Base-by-base conservation (phyloP, 1,140 invertebrate species). In the Bombus fervidus region DNA sequence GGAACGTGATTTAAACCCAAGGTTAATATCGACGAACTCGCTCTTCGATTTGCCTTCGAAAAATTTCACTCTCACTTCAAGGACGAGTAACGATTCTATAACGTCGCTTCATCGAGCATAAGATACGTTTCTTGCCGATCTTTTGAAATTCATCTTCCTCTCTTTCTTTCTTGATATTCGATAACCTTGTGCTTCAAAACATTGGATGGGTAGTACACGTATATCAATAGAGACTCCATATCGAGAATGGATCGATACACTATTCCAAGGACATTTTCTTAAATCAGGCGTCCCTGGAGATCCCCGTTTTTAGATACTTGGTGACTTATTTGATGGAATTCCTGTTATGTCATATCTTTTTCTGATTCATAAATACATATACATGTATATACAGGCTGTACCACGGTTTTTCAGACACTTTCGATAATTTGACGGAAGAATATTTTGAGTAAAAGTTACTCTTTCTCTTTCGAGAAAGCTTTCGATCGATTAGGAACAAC, bases 11-110 rank as follows among this genome's bases (percentile, higher is more conserved):
- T 12, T 15, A 18, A n/a, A 43, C 10, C 28, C 22, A 9, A 25
- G 3, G 37, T 37, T 37, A 37, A 37, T 57, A 22, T 6, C 22
- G 47, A 53, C 8, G 3, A 34, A 41, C 22, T 5, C 31, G 31
- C 13, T 12, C 73, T 82, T 57, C 37, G 4, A 31, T 31, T 64
- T 43, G 6, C 1, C 37, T 53, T 39, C 12, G 28, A 15, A 31
- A 28, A 69, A 53, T 83, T 77, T 69, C 37, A 69, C 47, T 77
- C 3, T 78, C 34, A 22, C 22, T 68, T 76, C 74, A 83, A 77
- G 64, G 81, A 43, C 43, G 13, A 1, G 0, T 22, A 31, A 34
- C 3, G 10, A 77, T 77, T 31, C 37, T 9, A 15, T 2, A 8
- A 62, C 68, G 39, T 22, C 0, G 8, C 1, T 37, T 22, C 41